Percentiles rank a stretch among this genome's conserved stretches.
Conservation (phyloP, 2,113 vertebrate genomes). For the Anolis carolinensis region DNA sequence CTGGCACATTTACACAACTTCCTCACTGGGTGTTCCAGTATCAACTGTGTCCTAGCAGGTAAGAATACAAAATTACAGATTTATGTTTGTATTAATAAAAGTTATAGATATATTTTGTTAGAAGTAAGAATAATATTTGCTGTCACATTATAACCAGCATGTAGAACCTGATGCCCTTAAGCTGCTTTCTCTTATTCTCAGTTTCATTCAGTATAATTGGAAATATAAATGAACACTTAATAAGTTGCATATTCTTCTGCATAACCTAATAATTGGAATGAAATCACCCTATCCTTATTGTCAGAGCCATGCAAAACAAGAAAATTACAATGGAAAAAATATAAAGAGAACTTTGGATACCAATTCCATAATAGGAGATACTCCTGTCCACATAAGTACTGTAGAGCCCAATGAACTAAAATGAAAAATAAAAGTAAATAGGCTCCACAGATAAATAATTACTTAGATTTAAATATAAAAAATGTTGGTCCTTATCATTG, state of each 20-base stretch:
- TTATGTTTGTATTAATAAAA: not conserved
- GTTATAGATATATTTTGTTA: not conserved
- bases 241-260: not conserved
- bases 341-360: not conserved
- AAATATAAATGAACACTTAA: conserved; percentile 20
- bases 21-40: too few relatives aligned
- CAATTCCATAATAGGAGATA: not conserved
- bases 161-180: not conserved
- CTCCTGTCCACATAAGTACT: not conserved
- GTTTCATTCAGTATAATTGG: conserved; percentile 1
- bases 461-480: not conserved
- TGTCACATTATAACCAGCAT: not conserved
- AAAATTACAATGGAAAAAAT: not conserved
- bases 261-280: conserved; percentile 9
- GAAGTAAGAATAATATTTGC: not conserved
- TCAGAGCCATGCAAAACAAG: not conserved
- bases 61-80: too few relatives aligned
- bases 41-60: too few relatives aligned
- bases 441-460: not conserved
- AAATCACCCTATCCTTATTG: not conserved
- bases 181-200: not conserved
- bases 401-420: conserved; percentile 1
- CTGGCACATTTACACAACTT: too few relatives aligned
- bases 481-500: not conserved
- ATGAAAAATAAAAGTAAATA: not conserved